Evolutionary conservation across 1,140 invertebrate genomes (phyloP), one percentile per base, ranked within the genome.

Genomic region (Eriocheir sinensis): DNA sequence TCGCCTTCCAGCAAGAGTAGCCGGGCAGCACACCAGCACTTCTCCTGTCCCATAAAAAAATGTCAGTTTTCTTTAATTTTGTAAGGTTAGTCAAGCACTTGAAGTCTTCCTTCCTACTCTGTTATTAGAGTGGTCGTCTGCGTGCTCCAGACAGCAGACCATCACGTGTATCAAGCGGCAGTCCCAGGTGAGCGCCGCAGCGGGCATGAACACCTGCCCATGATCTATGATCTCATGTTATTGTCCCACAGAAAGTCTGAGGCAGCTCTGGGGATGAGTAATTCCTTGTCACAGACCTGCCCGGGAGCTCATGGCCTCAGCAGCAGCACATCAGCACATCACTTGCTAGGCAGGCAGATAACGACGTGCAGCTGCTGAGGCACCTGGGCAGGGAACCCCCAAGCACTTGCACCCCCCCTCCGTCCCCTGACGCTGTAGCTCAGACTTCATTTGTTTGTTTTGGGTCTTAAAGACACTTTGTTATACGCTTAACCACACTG

Each of bases 401-500:
- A 2, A 21, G 21, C 60, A 72, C 60, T n/a, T n/a, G 60, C 60
- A n/a, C 81, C 91, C 72, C 27, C 32, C 81, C 36, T 32, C 53
- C 40, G 91, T 30, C 92, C 44, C 88, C 81, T n/a, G 48, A 32
- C 32, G 34, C 30, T 36, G 32, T 89, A 32, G 27, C 12, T 34
- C 81, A 53, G 80, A n/a, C 81, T 89, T 93, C 85, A 38, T 80
- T 41, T 72, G 27, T 72, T 32, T 83, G 81, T 92, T 81, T 92
- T 27, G 40, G 44, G 40, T 85, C 44, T 85, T 36, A n/a, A 92
- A 32, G 79, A 92, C 91, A 53, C 36, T 44, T 92, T 89, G 60
- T 93, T 89, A 89, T 93, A 93, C 92, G 92, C 92, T 93, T 93
- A 93, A 93, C 92, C 85, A 93, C 85, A 93, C 85, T 93, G 92